Conservation (phyloP, 1,140 invertebrate species). For the Hycleus phaleratus region DNA sequence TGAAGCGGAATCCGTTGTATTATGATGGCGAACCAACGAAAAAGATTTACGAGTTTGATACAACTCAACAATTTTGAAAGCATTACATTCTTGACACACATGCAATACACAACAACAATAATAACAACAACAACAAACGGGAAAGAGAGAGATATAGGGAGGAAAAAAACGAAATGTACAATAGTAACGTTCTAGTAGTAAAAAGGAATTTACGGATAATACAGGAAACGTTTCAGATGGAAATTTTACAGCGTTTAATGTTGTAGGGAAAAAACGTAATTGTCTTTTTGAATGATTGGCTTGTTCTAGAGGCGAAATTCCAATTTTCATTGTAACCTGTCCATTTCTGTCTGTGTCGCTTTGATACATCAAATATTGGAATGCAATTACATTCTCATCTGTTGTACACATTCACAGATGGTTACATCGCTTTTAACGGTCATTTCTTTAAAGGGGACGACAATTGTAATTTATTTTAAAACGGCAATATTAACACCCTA, state of each 20-base stretch:
- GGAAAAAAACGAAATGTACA: neutral
- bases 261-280: too few relatives aligned
- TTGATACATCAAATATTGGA: conserved; percentile 8
- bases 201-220: neutral
- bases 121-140: neutral
- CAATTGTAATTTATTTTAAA: neutral
- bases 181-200: neutral
- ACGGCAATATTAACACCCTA: too few relatives aligned
- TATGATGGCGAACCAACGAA: neutral
- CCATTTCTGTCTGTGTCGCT: conserved; percentile 10
- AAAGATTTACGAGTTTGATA: conserved; percentile 3
- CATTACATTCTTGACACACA: neutral
- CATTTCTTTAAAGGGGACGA: conserved; percentile 4
- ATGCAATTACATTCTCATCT: conserved; percentile 17
- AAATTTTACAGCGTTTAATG: neutral
- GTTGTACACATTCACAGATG: conserved; percentile 8
- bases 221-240: neutral
- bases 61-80: neutral
- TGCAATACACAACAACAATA: neutral
- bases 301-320: conserved; percentile 2
- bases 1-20: neutral
- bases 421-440: conserved; percentile 9
- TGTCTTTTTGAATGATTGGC: neutral
- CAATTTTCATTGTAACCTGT: conserved; percentile 5
- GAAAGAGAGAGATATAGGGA: neutral